A percentile compares a stretch with the other conserved stretches of the same genome.
These are phyloP conservation scores for Brachyrhaphis roseni DNA, from an alignment of 2,797 vertebrate genomes.

Conservation along the genomic window DNA sequence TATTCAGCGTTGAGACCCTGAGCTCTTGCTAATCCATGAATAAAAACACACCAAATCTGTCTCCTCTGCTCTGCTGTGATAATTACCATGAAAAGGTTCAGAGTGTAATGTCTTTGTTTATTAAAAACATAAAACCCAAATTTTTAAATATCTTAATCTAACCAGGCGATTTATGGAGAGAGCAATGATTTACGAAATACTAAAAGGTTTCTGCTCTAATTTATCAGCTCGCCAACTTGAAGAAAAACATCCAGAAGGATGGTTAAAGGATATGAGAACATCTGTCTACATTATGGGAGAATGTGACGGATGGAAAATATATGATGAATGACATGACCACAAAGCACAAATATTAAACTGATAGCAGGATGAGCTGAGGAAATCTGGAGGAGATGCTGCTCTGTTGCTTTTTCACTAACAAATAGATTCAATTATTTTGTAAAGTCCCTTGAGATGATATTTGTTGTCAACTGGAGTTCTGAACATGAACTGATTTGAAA, in stretches of 20 bases:
- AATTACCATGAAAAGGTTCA: conserved; percentile 57
- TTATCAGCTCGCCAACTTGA: not conserved
- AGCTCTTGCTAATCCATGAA: conserved; percentile 41
- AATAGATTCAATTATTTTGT: not conserved
- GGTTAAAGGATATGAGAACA: not conserved
- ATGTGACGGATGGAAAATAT: not conserved
- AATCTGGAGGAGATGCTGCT: no score
- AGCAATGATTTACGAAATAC: not conserved
- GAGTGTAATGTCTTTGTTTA: conserved; percentile 38
- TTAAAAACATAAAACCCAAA: conserved; percentile 48
- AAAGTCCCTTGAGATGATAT: not conserved
- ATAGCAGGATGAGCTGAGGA: not conserved
- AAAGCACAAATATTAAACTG: not conserved
- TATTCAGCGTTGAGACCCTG: conserved; percentile 62
- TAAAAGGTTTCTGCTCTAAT: not conserved
- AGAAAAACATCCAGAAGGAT: not conserved
- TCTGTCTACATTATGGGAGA: not conserved
- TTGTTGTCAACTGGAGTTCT: not conserved
- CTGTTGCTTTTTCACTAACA: no score
- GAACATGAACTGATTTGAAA: not conserved
- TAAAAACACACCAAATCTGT: conserved; percentile 47
- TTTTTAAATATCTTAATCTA: conserved; percentile 29
- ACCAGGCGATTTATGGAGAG: conserved; percentile 16
- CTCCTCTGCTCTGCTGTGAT: conserved; percentile 39
- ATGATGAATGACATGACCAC: not conserved